Evolutionary conservation across 1,140 invertebrate genomes (phyloP).

Genomic region (Bombus cullumanus): DNA sequence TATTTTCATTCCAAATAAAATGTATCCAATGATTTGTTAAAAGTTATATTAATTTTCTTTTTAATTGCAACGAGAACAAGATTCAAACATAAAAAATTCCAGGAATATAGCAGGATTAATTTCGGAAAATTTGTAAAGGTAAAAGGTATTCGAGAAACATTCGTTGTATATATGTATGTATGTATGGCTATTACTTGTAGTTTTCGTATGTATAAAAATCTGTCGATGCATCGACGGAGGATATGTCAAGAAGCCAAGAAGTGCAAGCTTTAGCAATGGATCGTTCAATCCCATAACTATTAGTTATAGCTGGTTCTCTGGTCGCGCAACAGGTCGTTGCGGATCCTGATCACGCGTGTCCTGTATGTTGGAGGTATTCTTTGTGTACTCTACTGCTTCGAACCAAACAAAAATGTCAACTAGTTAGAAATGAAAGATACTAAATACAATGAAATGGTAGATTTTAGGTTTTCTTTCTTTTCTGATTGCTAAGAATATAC

Average conservation of each 20-base stretch:
- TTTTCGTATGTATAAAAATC: neutral
- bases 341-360: conserved; percentile 34
- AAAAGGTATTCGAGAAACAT: neutral
- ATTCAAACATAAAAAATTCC: no score
- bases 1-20: no score
- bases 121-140: neutral
- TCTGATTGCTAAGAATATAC: no score
- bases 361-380: neutral
- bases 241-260: neutral
- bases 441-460: no score
- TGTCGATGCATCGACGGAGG: neutral
- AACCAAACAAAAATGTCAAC: neutral
- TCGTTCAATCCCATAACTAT: conserved; percentile 59
- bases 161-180: no score
- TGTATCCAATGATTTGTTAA: no score
- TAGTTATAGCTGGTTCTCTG: neutral
- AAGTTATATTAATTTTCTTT: no score
- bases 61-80: no score
- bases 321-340: conserved; percentile 76
- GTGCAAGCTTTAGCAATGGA: conserved; percentile 33
- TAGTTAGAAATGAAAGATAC: neutral
- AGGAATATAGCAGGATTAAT: no score
- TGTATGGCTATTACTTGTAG: no score
- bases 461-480: no score
- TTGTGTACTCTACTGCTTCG: neutral